phyloP scores from a whole-genome alignment of 2,113 vertebrate genomes.

The Lepidothrix coronata region DNA sequence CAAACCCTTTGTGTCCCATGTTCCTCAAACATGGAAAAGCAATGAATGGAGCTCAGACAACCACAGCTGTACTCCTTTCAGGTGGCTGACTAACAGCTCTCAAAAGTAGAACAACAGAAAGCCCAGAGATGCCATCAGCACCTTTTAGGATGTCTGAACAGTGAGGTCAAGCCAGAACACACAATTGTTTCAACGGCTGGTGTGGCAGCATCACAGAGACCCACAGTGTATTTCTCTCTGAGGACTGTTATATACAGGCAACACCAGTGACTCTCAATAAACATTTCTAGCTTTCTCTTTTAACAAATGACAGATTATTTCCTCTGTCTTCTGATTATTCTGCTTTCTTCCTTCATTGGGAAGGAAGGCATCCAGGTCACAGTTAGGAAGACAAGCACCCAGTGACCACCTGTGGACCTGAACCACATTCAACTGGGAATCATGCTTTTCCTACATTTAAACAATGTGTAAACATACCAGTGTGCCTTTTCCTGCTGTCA shows the following conservation, averaged over 20 bases:
- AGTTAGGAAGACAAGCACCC: background rate
- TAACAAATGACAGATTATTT: background rate
- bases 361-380: background rate
- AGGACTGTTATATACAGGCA: background rate
- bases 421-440: background rate
- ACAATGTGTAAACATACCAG: background rate
- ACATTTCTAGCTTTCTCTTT: background rate
- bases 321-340: background rate
- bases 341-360: background rate
- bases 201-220: background rate
- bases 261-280: background rate
- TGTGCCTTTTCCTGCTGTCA: background rate
- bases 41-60: background rate
- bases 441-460: background rate
- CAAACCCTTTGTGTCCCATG: background rate
- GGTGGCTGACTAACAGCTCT: background rate
- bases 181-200: background rate
- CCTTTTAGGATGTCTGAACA: background rate
- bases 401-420: background rate
- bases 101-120: slow-evolving; percentile 24
- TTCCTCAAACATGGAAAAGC: background rate
- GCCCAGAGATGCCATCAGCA: background rate
- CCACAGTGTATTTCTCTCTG: background rate
- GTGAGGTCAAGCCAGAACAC: background rate
- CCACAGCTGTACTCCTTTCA: background rate